A percentile compares a stretch with the other conserved stretches of the same genome.
Evolutionary conservation across 2,797 vertebrate species (phyloP).

Genomic region (Gymnoscopelus braueri): DNA sequence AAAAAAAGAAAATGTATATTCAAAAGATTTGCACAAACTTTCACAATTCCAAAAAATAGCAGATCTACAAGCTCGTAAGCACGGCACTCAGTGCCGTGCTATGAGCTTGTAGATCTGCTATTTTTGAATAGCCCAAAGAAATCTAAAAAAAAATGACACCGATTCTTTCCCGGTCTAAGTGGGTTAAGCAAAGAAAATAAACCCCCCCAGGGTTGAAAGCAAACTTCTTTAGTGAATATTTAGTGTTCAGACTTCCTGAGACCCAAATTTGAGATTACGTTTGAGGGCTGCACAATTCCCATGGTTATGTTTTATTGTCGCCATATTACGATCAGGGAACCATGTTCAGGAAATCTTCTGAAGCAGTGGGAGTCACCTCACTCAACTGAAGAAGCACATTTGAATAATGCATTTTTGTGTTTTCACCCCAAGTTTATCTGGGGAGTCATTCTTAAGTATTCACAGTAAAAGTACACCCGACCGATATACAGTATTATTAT

Average conservation of each 20-base stretch:
- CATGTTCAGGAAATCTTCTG: background rate
- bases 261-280: conserved; percentile 20
- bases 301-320: conserved; percentile 24
- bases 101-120: too few relatives aligned
- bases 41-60: too few relatives aligned
- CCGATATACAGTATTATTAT: background rate
- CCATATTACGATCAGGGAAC: background rate
- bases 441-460: background rate
- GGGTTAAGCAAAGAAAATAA: background rate
- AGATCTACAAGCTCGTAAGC: too few relatives aligned
- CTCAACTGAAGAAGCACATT: background rate
- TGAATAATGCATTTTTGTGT: conserved; percentile 5
- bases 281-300: conserved; percentile 19
- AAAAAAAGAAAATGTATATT: too few relatives aligned
- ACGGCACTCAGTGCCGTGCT: too few relatives aligned
- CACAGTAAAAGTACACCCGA: background rate
- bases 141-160: too few relatives aligned
- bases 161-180: too few relatives aligned
- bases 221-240: conserved; percentile 19
- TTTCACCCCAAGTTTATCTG: background rate
- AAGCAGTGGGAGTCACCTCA: background rate
- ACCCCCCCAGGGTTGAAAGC: conserved; percentile 18
- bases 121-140: too few relatives aligned
- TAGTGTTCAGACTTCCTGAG: background rate
- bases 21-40: too few relatives aligned